Conservation (phyloP, 1,140 invertebrate genomes). For the Pseudoatta argentina region DNA sequence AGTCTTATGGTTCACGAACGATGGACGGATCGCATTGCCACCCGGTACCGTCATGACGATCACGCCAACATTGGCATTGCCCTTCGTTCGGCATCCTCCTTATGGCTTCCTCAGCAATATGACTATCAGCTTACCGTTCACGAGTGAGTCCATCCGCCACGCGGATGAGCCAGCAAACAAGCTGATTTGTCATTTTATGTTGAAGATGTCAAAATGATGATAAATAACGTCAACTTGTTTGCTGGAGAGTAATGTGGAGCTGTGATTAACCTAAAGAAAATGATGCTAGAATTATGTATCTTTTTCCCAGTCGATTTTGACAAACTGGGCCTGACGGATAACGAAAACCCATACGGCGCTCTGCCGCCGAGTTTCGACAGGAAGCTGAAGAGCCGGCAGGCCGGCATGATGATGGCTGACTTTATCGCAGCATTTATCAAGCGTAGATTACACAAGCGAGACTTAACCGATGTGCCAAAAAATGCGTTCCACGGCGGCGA, state of each 20-base stretch:
- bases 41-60: constrained; percentile 93
- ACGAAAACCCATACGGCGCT: constrained; percentile 94
- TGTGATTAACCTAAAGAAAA: too few species aligned
- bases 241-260: too few species aligned
- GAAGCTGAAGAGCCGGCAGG: constrained; percentile 90
- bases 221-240: too few species aligned
- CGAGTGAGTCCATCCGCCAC: constrained; percentile 89
- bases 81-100: constrained; percentile 93
- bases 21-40: constrained; percentile 92
- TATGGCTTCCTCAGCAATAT: constrained; percentile 94
- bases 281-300: background rate
- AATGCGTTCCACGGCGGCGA: constrained; percentile 92
- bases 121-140: constrained; percentile 94
- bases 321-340: constrained; percentile 93
- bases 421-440: constrained; percentile 91
- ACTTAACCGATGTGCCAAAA: constrained; percentile 81
- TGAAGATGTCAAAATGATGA: too few species aligned
- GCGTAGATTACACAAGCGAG: constrained; percentile 88
- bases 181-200: too few species aligned
- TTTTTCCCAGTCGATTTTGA: constrained; percentile 92
- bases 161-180: too few species aligned
- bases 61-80: constrained; percentile 92
- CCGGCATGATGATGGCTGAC: constrained; percentile 89
- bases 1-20: constrained; percentile 93
- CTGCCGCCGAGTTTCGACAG: constrained; percentile 90